Evolutionary conservation across 2,113 vertebrate species (phyloP), one percentile per base, ranked within the genome.

Genomic region (Pelecanus crispus): DNA sequence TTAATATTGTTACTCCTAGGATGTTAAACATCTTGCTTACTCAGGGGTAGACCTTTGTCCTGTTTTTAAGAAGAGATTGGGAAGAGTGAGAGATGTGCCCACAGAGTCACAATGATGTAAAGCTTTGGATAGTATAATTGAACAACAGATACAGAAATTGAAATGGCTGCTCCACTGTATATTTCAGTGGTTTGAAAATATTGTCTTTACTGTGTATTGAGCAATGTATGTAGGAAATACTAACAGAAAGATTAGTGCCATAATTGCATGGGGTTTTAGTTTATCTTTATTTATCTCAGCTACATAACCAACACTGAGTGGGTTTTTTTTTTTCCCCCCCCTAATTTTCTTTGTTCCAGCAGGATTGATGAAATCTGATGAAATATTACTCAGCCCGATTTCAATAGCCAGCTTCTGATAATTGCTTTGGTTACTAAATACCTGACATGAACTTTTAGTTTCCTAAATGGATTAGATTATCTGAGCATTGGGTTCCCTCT

Each of bases 391-490:
- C 82, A 92, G 86, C 86, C 75, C 29, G 56, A 7, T 94, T 96
- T 94, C 67, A 88, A 16, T 49, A 32, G 21, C 67, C 94, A 88
- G 81, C 72, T 95, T 92, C 88, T 88, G 84, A 84, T 97, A 94
- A 98, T 97, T 97, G 91, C 94, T 96, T 97, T 95, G 92, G 95
- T 95, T 97, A 89, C 86, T 97, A 95, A 97, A 97, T 82, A 97
- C 91, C 72, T 95, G 86, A 96, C 82, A 61, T 74, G 42, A 93
- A 90, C 91, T 93, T 95, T 78, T 83, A 11, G 16, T 95, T 94
- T 94, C 74, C 89, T 59, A 62, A 81, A 81, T 93, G 90, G 70
- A 56, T 94, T 94, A 90, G 80, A 81, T 95, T 84, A 96, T 91
- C 66, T 94, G 81, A 88, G 90, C 62, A 36, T 13, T 84, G 66